phyloP scores from a whole-genome alignment of 2,888 invertebrate genomes.

The Tolmerus cingulatus region DNA sequence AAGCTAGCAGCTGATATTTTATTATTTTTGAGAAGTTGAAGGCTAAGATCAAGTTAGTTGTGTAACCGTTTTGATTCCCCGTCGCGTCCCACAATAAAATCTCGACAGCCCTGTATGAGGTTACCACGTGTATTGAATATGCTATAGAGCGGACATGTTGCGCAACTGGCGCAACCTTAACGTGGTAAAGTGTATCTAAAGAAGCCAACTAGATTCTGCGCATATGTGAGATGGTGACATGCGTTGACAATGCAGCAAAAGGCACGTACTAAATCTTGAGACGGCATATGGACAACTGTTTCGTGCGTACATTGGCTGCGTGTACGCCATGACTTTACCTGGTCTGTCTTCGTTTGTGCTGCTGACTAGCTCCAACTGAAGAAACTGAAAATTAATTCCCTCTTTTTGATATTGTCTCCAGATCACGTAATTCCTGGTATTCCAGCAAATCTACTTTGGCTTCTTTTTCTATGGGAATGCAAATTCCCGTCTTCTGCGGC shows the following conservation, averaged over 20 bases:
- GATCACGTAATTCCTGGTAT: not conserved
- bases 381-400: conserved; percentile 2
- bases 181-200: not conserved
- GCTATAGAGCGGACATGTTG: not conserved
- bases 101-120: not conserved
- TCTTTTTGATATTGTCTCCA: not conserved
- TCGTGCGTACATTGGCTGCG: conserved; percentile 20
- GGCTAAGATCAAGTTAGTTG: not conserved
- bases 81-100: not conserved
- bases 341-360: not conserved
- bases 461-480: not conserved
- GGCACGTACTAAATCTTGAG: not conserved
- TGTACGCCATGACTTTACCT: not conserved
- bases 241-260: not conserved
- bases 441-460: not conserved
- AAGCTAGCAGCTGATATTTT: no score
- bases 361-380: not conserved
- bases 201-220: not conserved
- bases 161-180: not conserved
- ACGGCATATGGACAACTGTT: conserved; percentile 1
- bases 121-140: not conserved
- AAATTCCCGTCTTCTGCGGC: not conserved
- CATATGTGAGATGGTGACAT: not conserved
- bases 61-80: not conserved
- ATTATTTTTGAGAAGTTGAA: no score